Conservation (phyloP, 2,113 vertebrate species). For the Aldabrachelys gigantea region DNA sequence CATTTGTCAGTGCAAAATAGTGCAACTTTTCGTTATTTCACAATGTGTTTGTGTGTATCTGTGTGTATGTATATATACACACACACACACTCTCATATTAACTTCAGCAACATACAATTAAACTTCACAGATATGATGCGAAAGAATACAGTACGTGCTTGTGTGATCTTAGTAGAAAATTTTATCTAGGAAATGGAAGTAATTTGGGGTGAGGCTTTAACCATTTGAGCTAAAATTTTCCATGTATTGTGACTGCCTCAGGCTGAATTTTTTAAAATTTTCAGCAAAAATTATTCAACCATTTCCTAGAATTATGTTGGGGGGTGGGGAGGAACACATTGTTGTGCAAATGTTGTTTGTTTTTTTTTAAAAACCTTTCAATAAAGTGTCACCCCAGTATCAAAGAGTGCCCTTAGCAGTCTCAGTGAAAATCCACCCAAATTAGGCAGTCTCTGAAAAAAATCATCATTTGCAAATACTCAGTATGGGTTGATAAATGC, state of each 20-base stretch:
- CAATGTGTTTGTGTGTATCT: background rate
- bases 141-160: rapidly evolving
- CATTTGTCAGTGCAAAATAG: conserved; percentile 62
- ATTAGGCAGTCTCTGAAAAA: background rate
- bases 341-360: background rate
- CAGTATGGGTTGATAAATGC: rapidly evolving
- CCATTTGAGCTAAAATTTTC: background rate
- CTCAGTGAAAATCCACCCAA: background rate
- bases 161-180: background rate
- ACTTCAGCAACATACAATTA: background rate
- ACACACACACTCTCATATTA: background rate
- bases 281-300: background rate
- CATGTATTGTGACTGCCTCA: background rate
- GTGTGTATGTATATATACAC: background rate
- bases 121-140: background rate
- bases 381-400: background rate
- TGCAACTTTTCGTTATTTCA: conserved; percentile 51
- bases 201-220: background rate
- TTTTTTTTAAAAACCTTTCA: background rate
- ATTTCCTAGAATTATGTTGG: background rate
- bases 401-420: background rate
- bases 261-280: background rate
- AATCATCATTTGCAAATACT: background rate
- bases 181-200: background rate
- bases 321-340: background rate